phyloP scores from a whole-genome alignment of 2,888 invertebrate species.

The Megalurothrips usitatus region DNA sequence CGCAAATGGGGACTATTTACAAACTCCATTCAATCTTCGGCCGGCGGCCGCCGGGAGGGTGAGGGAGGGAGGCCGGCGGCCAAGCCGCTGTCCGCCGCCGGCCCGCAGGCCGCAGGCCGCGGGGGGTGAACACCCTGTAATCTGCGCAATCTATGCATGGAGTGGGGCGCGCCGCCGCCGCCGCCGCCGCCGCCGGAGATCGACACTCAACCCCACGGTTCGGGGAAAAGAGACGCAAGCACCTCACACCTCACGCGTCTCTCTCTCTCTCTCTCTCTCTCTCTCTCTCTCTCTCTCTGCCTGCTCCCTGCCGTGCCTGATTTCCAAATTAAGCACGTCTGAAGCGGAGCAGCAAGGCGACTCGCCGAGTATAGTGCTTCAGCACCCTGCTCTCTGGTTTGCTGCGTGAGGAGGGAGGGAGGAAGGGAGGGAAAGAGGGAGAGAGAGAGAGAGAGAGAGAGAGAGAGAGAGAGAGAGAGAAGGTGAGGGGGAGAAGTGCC shows the following conservation, averaged over 20 bases:
- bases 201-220: too few species aligned
- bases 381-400: too few species aligned
- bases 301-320: background rate
- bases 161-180: background rate
- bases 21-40: slow-evolving; percentile 15
- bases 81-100: background rate
- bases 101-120: too few species aligned
- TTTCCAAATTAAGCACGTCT: slow-evolving; percentile 13
- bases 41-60: background rate
- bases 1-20: slow-evolving; percentile 22
- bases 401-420: background rate
- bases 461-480: background rate
- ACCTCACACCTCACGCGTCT: too few species aligned
- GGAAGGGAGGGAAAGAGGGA: background rate
- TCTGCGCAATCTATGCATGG: slow-evolving; percentile 18
- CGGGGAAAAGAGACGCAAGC: too few species aligned
- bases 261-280: background rate
- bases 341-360: background rate
- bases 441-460: background rate
- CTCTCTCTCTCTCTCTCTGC: background rate
- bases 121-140: background rate
- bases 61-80: background rate
- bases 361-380: background rate
- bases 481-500: background rate
- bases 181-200: background rate